Percentiles rank a stretch among this genome's conserved stretches.
Conservation (phyloP, 2,113 vertebrate species). For the Trochalopteron elliotii region DNA sequence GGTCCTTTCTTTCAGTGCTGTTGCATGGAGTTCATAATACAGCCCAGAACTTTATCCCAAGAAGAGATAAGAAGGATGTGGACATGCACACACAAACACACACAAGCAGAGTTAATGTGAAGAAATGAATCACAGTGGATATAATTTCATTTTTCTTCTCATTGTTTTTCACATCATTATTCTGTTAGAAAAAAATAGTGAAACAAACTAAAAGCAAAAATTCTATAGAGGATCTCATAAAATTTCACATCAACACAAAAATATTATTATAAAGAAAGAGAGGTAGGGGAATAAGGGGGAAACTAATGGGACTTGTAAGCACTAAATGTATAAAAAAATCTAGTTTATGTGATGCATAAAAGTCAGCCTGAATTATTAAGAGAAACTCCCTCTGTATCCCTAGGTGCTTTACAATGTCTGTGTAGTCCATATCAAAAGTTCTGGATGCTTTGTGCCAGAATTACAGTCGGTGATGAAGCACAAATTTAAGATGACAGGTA, state of each 20-base stretch:
- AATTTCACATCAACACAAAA: not conserved
- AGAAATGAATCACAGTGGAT: not conserved
- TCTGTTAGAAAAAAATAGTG: not conserved
- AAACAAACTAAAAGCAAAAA: not conserved
- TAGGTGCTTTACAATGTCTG: not conserved
- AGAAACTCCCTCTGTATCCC: not conserved
- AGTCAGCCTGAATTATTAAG: not conserved
- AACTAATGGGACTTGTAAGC: not conserved
- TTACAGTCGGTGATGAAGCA: not conserved
- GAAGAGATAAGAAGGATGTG: not conserved
- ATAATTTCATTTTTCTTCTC: not conserved
- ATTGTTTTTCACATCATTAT: not conserved
- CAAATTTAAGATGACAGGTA: slow-evolving; percentile 9
- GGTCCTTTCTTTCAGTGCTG: not conserved
- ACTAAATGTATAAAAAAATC: not conserved
- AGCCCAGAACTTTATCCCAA: not conserved
- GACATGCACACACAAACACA: not conserved
- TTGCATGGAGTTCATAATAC: not conserved
- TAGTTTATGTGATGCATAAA: not conserved
- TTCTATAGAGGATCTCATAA: not conserved
- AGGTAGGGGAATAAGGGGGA: not conserved
- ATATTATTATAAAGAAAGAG: not conserved
- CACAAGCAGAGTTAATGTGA: not conserved
- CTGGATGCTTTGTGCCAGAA: not conserved
- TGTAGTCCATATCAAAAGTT: not conserved